phyloP scores from a whole-genome alignment of 2,888 invertebrate species.

The Ecdyonurus torrentis region DNA sequence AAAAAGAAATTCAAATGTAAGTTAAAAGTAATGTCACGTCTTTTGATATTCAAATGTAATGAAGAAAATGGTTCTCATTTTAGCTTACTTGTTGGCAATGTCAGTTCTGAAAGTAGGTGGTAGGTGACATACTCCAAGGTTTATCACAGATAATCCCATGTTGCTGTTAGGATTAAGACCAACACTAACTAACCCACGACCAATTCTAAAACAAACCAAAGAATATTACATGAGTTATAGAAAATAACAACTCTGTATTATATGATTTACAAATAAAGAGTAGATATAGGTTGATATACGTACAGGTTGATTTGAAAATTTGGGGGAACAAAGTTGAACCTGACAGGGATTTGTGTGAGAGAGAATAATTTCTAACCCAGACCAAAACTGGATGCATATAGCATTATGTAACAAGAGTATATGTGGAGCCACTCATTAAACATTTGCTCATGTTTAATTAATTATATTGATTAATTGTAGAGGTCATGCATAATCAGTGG shows the following conservation, averaged over 20 bases:
- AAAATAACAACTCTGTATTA: too few species aligned
- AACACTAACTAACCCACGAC: constrained; percentile 34
- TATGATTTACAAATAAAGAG: too few species aligned
- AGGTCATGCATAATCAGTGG: too few species aligned
- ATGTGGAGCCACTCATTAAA: too few species aligned
- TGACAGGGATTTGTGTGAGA: too few species aligned
- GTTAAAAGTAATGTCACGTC: too few species aligned
- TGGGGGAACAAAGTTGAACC: not conserved
- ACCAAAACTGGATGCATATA: not conserved
- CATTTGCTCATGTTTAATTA: too few species aligned
- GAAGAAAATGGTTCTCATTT: not conserved
- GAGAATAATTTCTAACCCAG: too few species aligned
- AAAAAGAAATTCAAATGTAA: too few species aligned
- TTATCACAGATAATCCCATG: constrained; percentile 37
- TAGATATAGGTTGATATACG: too few species aligned
- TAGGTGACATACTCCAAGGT: constrained; percentile 41
- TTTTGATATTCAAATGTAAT: too few species aligned
- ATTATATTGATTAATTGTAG: not conserved
- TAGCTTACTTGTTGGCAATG: constrained; percentile 38
- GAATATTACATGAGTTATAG: constrained; percentile 1
- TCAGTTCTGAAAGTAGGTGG: constrained; percentile 44
- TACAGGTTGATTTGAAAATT: not conserved
- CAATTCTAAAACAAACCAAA: constrained; percentile 26
- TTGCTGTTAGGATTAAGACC: constrained; percentile 37
- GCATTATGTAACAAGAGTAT: too few species aligned